Percentiles rank a stretch among this genome's conserved stretches.
These are phyloP conservation scores for Pinna nobilis DNA, from an alignment of 1,140 invertebrate species.

Conservation along the genomic window DNA sequence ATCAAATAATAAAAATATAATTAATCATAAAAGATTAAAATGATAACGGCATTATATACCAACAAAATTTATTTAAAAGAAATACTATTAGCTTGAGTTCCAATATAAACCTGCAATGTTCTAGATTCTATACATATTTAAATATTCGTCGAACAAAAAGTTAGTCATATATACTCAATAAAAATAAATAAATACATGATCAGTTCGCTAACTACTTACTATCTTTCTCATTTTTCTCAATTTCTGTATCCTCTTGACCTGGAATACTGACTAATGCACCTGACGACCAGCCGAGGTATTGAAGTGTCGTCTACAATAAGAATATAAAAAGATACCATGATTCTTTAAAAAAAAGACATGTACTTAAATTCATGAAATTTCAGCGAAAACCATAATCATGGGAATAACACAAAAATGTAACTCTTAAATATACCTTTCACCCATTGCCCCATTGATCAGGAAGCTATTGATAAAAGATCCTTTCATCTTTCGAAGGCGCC, in stretches of 20 bases:
- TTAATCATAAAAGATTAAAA: no score
- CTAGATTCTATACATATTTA: no score
- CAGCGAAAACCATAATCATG: neutral
- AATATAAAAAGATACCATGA: neutral
- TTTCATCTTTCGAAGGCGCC: neutral
- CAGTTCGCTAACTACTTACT: slow-evolving; percentile 6
- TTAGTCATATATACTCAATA: no score
- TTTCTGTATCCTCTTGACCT: neutral
- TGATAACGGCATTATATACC: no score
- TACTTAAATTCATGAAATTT: no score
- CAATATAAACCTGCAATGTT: no score
- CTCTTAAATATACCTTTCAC: neutral
- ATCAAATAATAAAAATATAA: no score
- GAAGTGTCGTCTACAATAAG: slow-evolving; percentile 1
- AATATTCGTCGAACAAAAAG: no score
- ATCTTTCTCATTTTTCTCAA: slow-evolving; percentile 10
- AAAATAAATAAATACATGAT: no score
- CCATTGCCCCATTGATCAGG: neutral
- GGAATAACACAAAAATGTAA: neutral
- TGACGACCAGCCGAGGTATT: slow-evolving; percentile 15
- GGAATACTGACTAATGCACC: neutral
- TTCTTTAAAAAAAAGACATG: no score
- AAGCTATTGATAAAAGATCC: neutral
- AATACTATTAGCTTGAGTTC: no score
- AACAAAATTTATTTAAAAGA: no score